Percentiles rank a stretch among this genome's conserved stretches.
Evolutionary conservation across 2,888 invertebrate species (phyloP).

Genomic region (Diarsia dahlii): DNA sequence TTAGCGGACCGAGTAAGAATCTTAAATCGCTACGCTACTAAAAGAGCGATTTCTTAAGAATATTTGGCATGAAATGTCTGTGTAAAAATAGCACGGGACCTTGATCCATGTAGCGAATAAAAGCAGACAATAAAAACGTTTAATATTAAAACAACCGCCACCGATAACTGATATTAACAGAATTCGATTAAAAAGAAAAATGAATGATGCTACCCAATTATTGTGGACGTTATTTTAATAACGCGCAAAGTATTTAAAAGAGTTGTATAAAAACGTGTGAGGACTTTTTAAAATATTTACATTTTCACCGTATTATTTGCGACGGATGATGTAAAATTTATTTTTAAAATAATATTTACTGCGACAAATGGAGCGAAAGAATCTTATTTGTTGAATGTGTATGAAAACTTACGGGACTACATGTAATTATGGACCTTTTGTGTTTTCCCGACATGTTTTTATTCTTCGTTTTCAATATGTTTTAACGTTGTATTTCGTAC

Average conservation of each 20-base stretch:
- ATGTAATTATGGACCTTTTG: not conserved
- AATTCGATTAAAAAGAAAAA: constrained; percentile 62
- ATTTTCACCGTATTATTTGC: constrained; percentile 41
- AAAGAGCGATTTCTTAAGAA: constrained; percentile 2
- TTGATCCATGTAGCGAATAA: constrained; percentile 24
- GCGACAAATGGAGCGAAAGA: not conserved
- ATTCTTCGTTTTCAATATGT: not conserved
- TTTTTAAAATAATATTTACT: constrained; percentile 46
- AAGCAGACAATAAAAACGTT: constrained; percentile 30
- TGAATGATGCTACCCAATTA: constrained; percentile 48
- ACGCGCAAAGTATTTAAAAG: constrained; percentile 62
- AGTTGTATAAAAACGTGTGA: constrained; percentile 47
- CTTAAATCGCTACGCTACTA: constrained; percentile 20
- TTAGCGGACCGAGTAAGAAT: constrained; percentile 55
- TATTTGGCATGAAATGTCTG: not conserved
- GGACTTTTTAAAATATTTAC: constrained; percentile 63
- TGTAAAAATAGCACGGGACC: constrained; percentile 9
- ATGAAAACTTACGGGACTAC: constrained; percentile 3
- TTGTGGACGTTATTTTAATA: constrained; percentile 57
- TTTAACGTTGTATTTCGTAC: not conserved
- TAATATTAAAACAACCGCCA: constrained; percentile 41
- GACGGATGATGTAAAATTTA: constrained; percentile 30
- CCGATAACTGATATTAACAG: constrained; percentile 56
- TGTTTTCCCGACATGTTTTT: not conserved
- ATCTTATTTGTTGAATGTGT: constrained; percentile 26